A percentile compares a stretch with the other conserved stretches of the same genome.
Conservation (phyloP, 2,888 invertebrate genomes). For the Troides helena region DNA sequence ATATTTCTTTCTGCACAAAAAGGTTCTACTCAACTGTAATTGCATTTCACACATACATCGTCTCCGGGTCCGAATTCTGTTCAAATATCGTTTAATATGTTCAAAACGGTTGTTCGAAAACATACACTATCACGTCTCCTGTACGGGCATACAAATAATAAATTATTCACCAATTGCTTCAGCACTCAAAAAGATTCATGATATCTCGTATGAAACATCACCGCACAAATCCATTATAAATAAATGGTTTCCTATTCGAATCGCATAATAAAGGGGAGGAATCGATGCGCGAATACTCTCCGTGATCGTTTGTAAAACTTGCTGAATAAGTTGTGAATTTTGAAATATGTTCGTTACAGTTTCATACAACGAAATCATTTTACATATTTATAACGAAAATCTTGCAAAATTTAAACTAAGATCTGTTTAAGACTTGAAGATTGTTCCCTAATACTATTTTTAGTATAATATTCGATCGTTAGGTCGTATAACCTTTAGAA, state of each 20-base stretch:
- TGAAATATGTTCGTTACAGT: not conserved
- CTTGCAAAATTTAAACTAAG: no score
- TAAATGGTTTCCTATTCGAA: slow-evolving; percentile 7
- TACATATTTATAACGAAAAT: not conserved
- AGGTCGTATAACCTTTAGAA: no score
- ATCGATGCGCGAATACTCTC: slow-evolving; percentile 7
- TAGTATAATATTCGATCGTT: no score
- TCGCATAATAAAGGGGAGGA: not conserved
- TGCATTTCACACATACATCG: not conserved
- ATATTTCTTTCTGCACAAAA: no score
- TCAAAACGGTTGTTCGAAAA: not conserved
- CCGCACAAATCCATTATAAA: not conserved
- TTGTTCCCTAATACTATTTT: no score
- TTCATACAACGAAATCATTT: not conserved
- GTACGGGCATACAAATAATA: not conserved
- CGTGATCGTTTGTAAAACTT: slow-evolving; percentile 3
- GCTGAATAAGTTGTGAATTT: slow-evolving; percentile 1
- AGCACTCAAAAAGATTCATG: not conserved
- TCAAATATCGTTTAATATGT: not conserved
- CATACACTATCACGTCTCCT: not conserved
- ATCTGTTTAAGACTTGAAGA: no score
- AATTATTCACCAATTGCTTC: not conserved
- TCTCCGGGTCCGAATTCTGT: not conserved
- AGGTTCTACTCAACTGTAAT: not conserved
- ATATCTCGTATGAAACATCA: not conserved